Evolutionary conservation across 1,140 invertebrate genomes (phyloP), one percentile per base, ranked within the genome.

Genomic region (Lithobius niger): DNA sequence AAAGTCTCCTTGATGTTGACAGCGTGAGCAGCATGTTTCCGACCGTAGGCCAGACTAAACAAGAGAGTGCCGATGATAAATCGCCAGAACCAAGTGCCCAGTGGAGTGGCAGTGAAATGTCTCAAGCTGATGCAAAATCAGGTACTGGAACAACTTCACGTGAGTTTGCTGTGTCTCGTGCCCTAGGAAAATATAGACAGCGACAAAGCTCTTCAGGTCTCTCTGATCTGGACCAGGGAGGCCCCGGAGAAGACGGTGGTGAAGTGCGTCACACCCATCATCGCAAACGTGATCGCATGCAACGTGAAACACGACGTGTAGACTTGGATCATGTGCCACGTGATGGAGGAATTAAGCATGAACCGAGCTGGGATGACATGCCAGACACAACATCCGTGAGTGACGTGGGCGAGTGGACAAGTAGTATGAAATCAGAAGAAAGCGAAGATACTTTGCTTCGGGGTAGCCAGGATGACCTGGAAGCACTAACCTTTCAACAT

Each of bases 91-190:
- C 3, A 27, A 49, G 57, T 25, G 31, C 4, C 42, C 45, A 26
- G 19, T 50, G 25, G 22, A 27, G 18, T 42, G 40, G 13, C 55
- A 61, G 36, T 21, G 49, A 57, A 67, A 74, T 48, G 63, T n/a
- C n/a, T n/a, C n/a, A n/a, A n/a, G 83, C 82, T 18, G 83, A 84
- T 56, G 76, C 78, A 0, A 85, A 82, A 72, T 76, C 77, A 63
- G 77, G 47, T 75, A 75, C 60, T 66, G 68, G 26, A 71, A 73
- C 16, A 15, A 50, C 79, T 2, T 82, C 80, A 50, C 79, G 85
- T 77, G 84, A 89, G 69, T 89, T 88, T 68, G 85, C 85, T 0
- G 86, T 87, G 2, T 88, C 84, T 0, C 71, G 85, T 63, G 85
- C 85, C 1, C 69, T 89, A 31, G 84, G 84, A 24, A 86, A 86